Evolutionary conservation across 2,888 invertebrate genomes (phyloP).

Genomic region (Baccha elongata): DNA sequence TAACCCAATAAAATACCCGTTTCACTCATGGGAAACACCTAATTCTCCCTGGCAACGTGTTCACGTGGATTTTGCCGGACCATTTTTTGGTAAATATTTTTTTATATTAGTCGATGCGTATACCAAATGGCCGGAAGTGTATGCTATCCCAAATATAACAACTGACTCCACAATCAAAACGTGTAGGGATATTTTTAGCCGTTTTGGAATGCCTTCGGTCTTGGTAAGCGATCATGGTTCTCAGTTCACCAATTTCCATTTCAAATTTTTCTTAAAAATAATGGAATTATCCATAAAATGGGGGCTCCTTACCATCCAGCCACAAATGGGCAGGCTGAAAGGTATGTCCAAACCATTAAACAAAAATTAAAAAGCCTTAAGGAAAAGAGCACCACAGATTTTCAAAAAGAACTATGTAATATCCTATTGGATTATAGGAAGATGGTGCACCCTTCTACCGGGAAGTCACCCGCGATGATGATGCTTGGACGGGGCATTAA

Average conservation of each 20-base stretch:
- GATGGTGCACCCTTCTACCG: background rate
- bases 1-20: constrained; percentile 38
- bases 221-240: background rate
- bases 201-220: background rate
- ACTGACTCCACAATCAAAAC: constrained; percentile 5
- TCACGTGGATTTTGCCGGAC: constrained; percentile 72
- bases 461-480: background rate
- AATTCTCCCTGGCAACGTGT: constrained; percentile 68
- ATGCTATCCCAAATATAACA: constrained; percentile 29
- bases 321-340: constrained; percentile 7
- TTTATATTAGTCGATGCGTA: constrained; percentile 62
- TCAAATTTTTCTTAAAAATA: background rate
- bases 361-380: background rate
- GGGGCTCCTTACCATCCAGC: constrained; percentile 3
- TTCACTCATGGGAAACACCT: constrained; percentile 40
- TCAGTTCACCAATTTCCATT: background rate
- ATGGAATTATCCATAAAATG: background rate
- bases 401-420: constrained; percentile 7
- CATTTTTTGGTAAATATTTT: constrained; percentile 57
- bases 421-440: background rate
- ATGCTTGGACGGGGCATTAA: too few species aligned
- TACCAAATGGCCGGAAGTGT: constrained; percentile 75
- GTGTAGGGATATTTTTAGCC: background rate
- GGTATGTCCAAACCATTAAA: too few species aligned
- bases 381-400: too few species aligned